These are phyloP conservation scores for Sebastes iracundus DNA, from an alignment of 2,797 vertebrate genomes.

Conservation along the genomic window DNA sequence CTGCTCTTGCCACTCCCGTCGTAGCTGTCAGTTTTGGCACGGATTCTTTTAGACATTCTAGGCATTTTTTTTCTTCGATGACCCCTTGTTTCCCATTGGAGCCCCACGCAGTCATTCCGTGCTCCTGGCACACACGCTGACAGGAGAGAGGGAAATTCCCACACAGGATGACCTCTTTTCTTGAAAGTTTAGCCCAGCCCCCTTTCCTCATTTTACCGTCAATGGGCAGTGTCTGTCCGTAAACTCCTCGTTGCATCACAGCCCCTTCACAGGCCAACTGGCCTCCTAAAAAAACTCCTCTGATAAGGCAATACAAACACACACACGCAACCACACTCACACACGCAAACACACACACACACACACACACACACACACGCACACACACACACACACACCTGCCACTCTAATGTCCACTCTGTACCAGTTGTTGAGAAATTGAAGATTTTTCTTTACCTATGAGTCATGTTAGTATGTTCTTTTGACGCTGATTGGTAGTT, in stretches of 20 bases:
- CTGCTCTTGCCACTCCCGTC: neutral
- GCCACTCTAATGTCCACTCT: constrained; percentile 39
- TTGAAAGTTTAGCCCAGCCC: constrained; percentile 73
- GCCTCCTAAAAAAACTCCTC: constrained; percentile 61
- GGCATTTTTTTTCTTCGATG: constrained; percentile 64
- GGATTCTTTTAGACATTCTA: constrained; percentile 52
- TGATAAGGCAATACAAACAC: constrained; percentile 63
- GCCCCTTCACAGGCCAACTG: constrained; percentile 43
- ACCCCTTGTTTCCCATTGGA: constrained; percentile 49
- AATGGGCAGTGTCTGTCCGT: constrained; percentile 81
- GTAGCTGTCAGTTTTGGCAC: constrained; percentile 30
- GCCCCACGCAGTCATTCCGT: constrained; percentile 36
- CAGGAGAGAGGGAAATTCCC: constrained; percentile 80
- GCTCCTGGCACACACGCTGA: constrained; percentile 54
- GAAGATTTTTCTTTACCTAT: constrained; percentile 34
- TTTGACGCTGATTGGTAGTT: neutral
- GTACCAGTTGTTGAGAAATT: constrained; percentile 58
- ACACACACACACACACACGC: constrained; percentile 62
- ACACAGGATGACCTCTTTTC: constrained; percentile 76
- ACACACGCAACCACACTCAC: neutral
- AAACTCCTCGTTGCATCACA: constrained; percentile 81
- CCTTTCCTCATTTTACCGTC: constrained; percentile 81
- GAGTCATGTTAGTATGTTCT: constrained; percentile 30
- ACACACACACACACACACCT: constrained; percentile 43
- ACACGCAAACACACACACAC: constrained; percentile 43